phyloP scores from a whole-genome alignment of 2,113 vertebrate species.

The Trachemys scripta region DNA sequence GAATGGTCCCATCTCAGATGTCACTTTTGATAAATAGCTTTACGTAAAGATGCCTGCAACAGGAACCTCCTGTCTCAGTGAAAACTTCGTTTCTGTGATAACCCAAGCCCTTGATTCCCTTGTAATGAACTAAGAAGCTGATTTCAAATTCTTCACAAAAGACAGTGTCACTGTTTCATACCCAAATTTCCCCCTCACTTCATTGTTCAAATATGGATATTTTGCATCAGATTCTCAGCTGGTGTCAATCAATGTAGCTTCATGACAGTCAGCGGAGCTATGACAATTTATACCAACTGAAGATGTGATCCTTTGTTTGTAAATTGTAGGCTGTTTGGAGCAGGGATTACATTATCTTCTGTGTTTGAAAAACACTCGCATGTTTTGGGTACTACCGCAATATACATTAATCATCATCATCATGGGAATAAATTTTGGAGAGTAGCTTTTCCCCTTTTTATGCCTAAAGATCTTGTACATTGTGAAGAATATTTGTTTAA shows the following conservation, averaged over 20 bases:
- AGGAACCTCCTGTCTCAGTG: not conserved
- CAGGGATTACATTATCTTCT: not conserved
- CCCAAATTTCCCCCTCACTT: not conserved
- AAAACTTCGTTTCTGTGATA: not conserved
- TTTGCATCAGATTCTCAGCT: not conserved
- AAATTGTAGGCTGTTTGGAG: not conserved
- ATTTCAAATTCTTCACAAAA: not conserved
- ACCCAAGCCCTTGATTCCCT: not conserved
- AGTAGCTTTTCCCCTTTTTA: not conserved
- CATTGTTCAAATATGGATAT: not conserved
- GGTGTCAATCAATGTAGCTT: not conserved
- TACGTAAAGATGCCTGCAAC: not conserved
- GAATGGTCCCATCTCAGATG: not conserved
- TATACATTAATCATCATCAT: not conserved
- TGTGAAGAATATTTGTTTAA: not conserved
- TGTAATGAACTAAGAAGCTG: not conserved
- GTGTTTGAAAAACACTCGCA: not conserved
- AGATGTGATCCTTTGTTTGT: not conserved
- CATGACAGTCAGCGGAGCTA: not conserved
- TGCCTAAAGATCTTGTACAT: not conserved
- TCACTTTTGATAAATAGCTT: not conserved
- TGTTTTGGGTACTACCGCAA: not conserved
- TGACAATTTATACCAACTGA: not conserved
- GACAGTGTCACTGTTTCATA: not conserved
- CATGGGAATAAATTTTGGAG: not conserved